Conservation (phyloP, 2,797 vertebrate species). For the Hydrophis major region DNA sequence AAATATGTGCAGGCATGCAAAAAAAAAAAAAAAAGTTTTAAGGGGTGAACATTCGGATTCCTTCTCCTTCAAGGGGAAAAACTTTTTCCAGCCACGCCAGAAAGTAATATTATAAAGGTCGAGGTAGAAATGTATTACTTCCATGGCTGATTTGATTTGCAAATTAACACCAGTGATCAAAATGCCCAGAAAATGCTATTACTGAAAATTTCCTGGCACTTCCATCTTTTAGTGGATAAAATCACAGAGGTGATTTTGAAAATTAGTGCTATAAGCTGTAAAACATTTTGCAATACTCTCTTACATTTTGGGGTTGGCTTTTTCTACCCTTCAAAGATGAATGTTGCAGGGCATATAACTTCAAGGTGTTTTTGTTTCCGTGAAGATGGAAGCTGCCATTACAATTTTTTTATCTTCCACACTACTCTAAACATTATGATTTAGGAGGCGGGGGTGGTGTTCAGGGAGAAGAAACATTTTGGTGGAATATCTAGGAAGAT, state of each 20-base stretch:
- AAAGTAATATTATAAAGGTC: slow-evolving; percentile 58
- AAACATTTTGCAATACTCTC: slow-evolving; percentile 33
- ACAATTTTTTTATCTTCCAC: neutral
- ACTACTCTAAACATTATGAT: neutral
- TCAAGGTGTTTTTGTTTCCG: neutral
- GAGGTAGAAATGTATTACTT: slow-evolving; percentile 58
- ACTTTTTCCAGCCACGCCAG: slow-evolving; percentile 54
- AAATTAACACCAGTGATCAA: slow-evolving; percentile 66
- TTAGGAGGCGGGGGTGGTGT: neutral
- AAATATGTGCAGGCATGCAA: neutral
- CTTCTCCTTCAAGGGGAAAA: slow-evolving; percentile 7
- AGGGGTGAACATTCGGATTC: slow-evolving; percentile 43
- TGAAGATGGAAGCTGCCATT: neutral
- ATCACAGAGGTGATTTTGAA: slow-evolving; percentile 60
- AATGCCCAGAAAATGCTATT: slow-evolving; percentile 72
- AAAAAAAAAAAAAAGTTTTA: slow-evolving; percentile 3
- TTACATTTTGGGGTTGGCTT: slow-evolving; percentile 35
- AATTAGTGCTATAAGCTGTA: slow-evolving; percentile 60
- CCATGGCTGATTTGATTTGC: slow-evolving; percentile 63
- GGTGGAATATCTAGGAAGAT: neutral
- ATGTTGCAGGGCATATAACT: slow-evolving; percentile 49
- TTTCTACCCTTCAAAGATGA: slow-evolving; percentile 48
- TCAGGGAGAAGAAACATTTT: neutral
- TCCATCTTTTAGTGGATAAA: slow-evolving; percentile 24
- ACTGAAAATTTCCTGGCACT: slow-evolving; percentile 62